Percentiles rank a stretch among this genome's conserved stretches.
phyloP scores from a whole-genome alignment of 2,797 vertebrate species.

The Tapera naevia region DNA sequence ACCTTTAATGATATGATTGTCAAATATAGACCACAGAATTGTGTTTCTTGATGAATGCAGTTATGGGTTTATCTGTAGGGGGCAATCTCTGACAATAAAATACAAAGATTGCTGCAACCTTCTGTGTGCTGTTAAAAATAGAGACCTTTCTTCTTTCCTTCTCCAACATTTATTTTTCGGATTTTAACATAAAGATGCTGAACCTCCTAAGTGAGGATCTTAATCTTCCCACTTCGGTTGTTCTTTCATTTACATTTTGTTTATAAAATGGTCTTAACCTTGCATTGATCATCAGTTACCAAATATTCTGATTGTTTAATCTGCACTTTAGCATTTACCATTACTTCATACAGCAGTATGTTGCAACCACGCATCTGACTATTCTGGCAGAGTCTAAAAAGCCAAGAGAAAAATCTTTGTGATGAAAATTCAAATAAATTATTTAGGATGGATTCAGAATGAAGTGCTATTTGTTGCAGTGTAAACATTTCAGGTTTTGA shows the following conservation, averaged over 20 bases:
- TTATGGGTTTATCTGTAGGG: constrained; percentile 70
- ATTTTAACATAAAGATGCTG: not conserved
- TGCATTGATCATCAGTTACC: not conserved
- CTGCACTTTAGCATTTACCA: not conserved
- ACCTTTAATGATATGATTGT: not conserved
- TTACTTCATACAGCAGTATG: not conserved
- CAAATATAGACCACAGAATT: not conserved
- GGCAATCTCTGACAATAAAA: constrained; percentile 74
- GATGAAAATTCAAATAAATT: not conserved
- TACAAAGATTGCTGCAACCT: not conserved
- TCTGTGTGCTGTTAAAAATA: not conserved
- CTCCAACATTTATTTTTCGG: not conserved
- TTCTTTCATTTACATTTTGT: not conserved
- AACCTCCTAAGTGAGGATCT: not conserved
- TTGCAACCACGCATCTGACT: not conserved
- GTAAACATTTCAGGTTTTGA: not conserved
- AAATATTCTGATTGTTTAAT: not conserved
- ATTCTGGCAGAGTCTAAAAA: not conserved
- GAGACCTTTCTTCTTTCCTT: not conserved
- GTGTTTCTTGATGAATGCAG: not conserved
- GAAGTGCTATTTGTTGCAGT: not conserved
- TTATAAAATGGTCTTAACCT: not conserved
- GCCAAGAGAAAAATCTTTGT: not conserved
- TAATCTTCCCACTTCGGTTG: not conserved
- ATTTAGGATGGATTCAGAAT: not conserved